Percentiles rank a stretch among this genome's conserved stretches.
Conservation (phyloP, 2,888 invertebrate species). For the Brassicogethes aeneus region DNA sequence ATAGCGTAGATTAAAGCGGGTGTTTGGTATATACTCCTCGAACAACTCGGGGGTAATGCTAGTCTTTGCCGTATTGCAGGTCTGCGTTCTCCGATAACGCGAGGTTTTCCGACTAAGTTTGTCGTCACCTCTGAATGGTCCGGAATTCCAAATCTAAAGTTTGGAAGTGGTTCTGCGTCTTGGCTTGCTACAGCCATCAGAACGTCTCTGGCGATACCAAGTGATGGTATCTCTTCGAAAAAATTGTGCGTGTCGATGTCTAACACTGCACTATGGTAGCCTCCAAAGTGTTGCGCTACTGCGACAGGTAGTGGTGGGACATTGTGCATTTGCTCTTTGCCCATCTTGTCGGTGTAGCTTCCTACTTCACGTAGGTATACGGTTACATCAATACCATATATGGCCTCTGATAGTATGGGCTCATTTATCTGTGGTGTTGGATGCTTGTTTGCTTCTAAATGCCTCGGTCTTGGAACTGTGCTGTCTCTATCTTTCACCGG, state of each 20-base stretch:
- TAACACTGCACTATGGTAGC: conserved; percentile 24
- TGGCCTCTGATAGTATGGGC: no score
- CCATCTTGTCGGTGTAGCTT: conserved; percentile 23
- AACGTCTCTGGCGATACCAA: conserved; percentile 30
- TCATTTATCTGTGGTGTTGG: no score
- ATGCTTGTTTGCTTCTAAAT: no score
- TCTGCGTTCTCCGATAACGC: conserved; percentile 19
- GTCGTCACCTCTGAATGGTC: conserved; percentile 13
- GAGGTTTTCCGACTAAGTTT: conserved; percentile 19
- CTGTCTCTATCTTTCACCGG: no score
- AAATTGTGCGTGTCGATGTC: conserved; percentile 23
- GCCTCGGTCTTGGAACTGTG: no score
- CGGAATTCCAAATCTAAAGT: conserved; percentile 24
- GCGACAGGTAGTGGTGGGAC: conserved; percentile 21
- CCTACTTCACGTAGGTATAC: conserved; percentile 22
- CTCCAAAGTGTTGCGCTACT: conserved; percentile 22
- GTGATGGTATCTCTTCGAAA: conserved; percentile 28
- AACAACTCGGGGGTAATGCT: no score
- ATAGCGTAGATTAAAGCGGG: conserved; percentile 17
- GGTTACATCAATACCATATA: no score
- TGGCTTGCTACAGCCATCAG: conserved; percentile 26
- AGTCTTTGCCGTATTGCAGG: no score
- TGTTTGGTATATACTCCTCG: no score
- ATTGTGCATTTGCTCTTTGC: conserved; percentile 22
- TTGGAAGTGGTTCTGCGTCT: conserved; percentile 23